Conservation (phyloP, 2,888 invertebrate species). For the Phoronis australis region DNA sequence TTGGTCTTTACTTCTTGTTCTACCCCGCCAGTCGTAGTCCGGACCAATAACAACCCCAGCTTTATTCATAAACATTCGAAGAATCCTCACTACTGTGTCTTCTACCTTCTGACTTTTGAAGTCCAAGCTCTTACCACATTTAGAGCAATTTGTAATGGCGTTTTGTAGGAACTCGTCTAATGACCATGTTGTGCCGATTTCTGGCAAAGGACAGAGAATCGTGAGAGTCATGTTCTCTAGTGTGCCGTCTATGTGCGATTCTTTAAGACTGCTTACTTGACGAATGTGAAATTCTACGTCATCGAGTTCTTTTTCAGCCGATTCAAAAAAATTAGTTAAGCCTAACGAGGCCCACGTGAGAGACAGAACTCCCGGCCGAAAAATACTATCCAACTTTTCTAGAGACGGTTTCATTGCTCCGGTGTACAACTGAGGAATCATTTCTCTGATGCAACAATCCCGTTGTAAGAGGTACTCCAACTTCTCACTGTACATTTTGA, state of each 20-base stretch:
- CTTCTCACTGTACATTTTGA: constrained; percentile 62
- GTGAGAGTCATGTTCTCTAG: constrained; percentile 63
- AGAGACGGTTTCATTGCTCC: too few relatives aligned
- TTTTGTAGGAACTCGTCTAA: constrained; percentile 62
- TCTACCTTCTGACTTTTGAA: constrained; percentile 66
- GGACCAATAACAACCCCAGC: constrained; percentile 4
- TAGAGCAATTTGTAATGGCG: constrained; percentile 61
- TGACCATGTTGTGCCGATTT: constrained; percentile 57
- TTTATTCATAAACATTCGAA: constrained; percentile 65
- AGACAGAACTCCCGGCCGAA: too few relatives aligned
- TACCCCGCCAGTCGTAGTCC: background rate
- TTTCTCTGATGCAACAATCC: too few relatives aligned
- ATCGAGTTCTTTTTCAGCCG: too few relatives aligned
- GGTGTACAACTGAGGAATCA: too few relatives aligned
- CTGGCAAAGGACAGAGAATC: constrained; percentile 54
- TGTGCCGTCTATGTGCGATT: constrained; percentile 67
- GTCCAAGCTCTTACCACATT: constrained; percentile 57
- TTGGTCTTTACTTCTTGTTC: constrained; percentile 56
- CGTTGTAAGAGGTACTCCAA: too few relatives aligned
- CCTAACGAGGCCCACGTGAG: too few relatives aligned
- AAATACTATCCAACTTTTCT: too few relatives aligned
- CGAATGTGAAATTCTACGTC: constrained; percentile 13
- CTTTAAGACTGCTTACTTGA: constrained; percentile 68
- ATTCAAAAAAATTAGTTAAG: too few relatives aligned
- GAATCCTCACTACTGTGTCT: constrained; percentile 70